phyloP scores from a whole-genome alignment of 1,140 invertebrate genomes.

The Propsilocerus akamusi region DNA sequence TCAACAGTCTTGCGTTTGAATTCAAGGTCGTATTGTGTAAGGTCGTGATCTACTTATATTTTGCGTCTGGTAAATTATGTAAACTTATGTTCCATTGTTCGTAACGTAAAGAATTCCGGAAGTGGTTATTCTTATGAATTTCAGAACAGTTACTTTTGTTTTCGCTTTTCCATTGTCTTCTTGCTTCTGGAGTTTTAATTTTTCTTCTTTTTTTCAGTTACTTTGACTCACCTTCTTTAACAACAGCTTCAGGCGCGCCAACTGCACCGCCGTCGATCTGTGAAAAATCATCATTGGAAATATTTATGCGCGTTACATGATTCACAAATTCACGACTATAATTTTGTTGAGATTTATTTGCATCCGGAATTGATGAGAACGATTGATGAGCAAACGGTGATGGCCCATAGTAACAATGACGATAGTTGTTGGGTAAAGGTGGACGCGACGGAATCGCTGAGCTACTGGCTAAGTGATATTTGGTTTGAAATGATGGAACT shows the following conservation, averaged over 20 bases:
- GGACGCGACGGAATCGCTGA: neutral
- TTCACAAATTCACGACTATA: constrained; percentile 14
- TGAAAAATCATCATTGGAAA: constrained; percentile 24
- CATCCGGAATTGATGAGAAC: neutral
- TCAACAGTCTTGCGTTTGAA: neutral
- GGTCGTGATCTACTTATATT: neutral
- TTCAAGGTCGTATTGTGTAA: neutral
- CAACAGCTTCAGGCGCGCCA: constrained; percentile 25
- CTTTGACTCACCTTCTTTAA: constrained; percentile 24
- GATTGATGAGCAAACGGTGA: neutral
- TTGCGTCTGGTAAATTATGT: neutral
- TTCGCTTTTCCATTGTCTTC: too few relatives aligned
- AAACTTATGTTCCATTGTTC: constrained; percentile 1
- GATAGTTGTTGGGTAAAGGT: neutral
- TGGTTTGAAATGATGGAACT: neutral
- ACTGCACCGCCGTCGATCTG: constrained; percentile 23
- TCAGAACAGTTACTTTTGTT: neutral
- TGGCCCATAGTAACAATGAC: neutral
- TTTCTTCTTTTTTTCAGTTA: neutral
- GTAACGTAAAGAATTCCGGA: neutral
- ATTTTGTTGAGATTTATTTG: neutral
- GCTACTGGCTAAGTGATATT: neutral
- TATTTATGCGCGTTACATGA: constrained; percentile 26
- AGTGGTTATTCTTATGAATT: neutral
- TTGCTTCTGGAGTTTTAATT: neutral